phyloP scores from a whole-genome alignment of 2,797 vertebrate genomes.

The Aeoliscus strigatus region DNA sequence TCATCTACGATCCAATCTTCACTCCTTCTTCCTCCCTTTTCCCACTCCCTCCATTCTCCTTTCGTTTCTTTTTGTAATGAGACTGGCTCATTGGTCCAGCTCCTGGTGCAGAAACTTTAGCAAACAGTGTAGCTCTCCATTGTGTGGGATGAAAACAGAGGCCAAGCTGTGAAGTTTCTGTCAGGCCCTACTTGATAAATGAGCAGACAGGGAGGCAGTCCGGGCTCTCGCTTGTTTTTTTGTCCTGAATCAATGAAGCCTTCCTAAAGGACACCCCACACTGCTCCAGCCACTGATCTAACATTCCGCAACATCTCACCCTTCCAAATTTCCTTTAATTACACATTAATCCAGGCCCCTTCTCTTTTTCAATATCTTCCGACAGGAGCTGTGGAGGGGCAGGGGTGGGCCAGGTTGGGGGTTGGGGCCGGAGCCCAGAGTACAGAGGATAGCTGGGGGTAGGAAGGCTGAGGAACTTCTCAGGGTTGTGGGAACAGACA shows the following conservation, averaged over 20 bases:
- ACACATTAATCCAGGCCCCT: slow-evolving; percentile 97
- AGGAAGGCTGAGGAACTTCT: slow-evolving; percentile 73
- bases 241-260: slow-evolving; percentile 99
- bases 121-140: slow-evolving; percentile 96
- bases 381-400: slow-evolving; percentile 77
- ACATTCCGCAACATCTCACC: slow-evolving; percentile 99
- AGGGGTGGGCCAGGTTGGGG: slow-evolving; percentile 62
- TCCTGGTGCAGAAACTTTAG: slow-evolving; percentile 91
- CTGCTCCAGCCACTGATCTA: slow-evolving; percentile 99
- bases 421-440: slow-evolving; percentile 61
- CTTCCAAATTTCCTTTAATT: slow-evolving; percentile 99
- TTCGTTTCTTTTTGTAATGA: slow-evolving; percentile 63
- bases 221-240: slow-evolving; percentile 85
- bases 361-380: slow-evolving; percentile 95
- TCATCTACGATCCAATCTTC: slow-evolving; percentile 33
- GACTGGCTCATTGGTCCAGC: slow-evolving; percentile 83
- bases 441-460: slow-evolving; percentile 65
- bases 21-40: slow-evolving; percentile 45
- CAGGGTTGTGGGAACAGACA: slow-evolving; percentile 80
- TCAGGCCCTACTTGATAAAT: slow-evolving; percentile 98
- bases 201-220: slow-evolving; percentile 98
- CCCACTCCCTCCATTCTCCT: slow-evolving; percentile 54
- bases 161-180: slow-evolving; percentile 93
- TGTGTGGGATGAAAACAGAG: slow-evolving; percentile 85
- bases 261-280: slow-evolving; percentile 99